These are phyloP conservation scores for Trichoplusia ni DNA, from an alignment of 1,140 invertebrate genomes.

Conservation along the genomic window DNA sequence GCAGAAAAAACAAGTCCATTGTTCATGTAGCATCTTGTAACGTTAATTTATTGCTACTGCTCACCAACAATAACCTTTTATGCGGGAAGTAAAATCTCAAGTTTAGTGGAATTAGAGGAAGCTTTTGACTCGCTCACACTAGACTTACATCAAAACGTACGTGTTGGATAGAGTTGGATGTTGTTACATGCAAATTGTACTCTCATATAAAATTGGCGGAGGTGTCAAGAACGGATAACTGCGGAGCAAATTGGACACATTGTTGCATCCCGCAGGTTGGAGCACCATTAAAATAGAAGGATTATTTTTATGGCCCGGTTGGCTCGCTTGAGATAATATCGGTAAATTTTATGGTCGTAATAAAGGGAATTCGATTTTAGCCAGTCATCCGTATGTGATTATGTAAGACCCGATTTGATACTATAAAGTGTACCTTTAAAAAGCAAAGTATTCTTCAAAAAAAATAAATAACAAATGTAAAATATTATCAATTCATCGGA, in stretches of 20 bases:
- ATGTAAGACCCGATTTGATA: constrained; percentile 54
- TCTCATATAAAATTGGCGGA: constrained; percentile 25
- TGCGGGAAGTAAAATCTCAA: constrained; percentile 9
- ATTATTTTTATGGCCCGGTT: constrained; percentile 78
- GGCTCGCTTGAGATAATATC: constrained; percentile 78
- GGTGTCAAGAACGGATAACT: constrained; percentile 30
- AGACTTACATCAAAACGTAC: neutral
- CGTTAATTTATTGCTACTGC: constrained; percentile 40
- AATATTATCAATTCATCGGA: constrained; percentile 25
- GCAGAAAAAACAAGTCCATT: constrained; percentile 55
- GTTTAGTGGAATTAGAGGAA: constrained; percentile 5
- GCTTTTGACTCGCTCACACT: constrained; percentile 4
- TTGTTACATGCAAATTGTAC: constrained; percentile 31
- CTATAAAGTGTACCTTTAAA: constrained; percentile 25
- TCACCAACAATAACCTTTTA: constrained; percentile 25
- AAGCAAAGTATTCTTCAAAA: constrained; percentile 14
- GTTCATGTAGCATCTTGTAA: constrained; percentile 56
- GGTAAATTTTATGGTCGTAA: constrained; percentile 77
- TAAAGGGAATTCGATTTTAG: constrained; percentile 79
- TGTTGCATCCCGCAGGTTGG: constrained; percentile 74
- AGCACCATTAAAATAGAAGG: constrained; percentile 77
- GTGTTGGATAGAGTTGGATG: constrained; percentile 10
- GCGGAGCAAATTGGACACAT: constrained; percentile 60
- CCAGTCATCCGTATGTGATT: constrained; percentile 70
- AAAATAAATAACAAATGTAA: constrained; percentile 1